A percentile compares a stretch with the other conserved stretches of the same genome.
These are phyloP conservation scores for Pseudomyrmex dendroicus DNA, from an alignment of 1,140 invertebrate genomes.

Conservation along the genomic window DNA sequence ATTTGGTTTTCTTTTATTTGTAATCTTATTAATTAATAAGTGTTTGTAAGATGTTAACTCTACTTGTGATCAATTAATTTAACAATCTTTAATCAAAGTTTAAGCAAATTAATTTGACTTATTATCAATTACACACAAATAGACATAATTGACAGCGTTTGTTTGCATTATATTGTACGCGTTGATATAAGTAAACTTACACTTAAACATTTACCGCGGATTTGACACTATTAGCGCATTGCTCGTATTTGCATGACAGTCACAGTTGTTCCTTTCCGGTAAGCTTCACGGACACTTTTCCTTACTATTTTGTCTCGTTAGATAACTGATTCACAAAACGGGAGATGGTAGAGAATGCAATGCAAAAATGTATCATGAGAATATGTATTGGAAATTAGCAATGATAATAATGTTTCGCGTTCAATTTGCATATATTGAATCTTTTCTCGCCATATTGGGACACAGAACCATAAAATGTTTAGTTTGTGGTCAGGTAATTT, in stretches of 20 bases:
- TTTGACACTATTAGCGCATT: slow-evolving; percentile 51
- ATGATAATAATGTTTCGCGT: too few relatives aligned
- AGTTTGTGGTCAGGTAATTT: too few relatives aligned
- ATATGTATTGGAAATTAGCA: too few relatives aligned
- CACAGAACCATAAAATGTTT: too few relatives aligned
- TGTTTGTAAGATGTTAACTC: not conserved
- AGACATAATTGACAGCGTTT: not conserved
- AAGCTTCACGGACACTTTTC: not conserved
- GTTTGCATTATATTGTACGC: not conserved
- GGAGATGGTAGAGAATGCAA: not conserved
- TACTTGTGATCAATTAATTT: not conserved
- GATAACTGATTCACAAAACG: slow-evolving; percentile 15
- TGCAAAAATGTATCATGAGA: too few relatives aligned
- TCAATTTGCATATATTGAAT: too few relatives aligned
- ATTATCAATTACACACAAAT: not conserved
- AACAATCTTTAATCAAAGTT: not conserved
- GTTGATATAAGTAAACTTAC: slow-evolving; percentile 21
- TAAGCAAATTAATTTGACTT: not conserved
- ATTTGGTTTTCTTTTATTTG: not conserved
- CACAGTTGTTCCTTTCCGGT: slow-evolving; percentile 20
- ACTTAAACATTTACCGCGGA: not conserved
- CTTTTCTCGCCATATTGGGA: too few relatives aligned
- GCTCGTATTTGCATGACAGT: slow-evolving; percentile 21
- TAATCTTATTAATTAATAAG: not conserved
- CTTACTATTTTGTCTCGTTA: not conserved